Conservation (phyloP, 2,888 invertebrate genomes). For the Apamea crenata region DNA sequence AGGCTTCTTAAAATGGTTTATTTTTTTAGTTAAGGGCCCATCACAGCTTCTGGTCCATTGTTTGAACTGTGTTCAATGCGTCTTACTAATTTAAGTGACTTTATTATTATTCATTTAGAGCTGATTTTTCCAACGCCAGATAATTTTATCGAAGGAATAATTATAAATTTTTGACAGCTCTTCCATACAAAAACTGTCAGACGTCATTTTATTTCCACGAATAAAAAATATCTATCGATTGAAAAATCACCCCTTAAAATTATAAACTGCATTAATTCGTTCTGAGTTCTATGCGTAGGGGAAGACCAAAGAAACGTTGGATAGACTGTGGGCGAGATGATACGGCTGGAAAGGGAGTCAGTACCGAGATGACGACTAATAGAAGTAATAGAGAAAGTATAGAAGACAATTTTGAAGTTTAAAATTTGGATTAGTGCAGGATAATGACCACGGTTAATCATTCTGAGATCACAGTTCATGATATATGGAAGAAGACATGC, state of each 20-base stretch:
- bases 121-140: no score
- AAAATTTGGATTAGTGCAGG: background rate
- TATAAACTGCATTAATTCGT: background rate
- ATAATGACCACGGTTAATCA: background rate
- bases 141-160: no score
- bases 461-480: background rate
- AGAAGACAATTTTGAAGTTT: background rate
- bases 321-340: background rate
- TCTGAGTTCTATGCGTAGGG: background rate
- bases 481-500: no score
- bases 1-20: background rate
- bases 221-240: no score
- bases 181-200: no score
- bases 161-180: no score
- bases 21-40: background rate
- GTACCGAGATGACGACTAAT: background rate
- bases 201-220: no score
- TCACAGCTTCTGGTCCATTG: background rate
- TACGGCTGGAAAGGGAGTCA: background rate
- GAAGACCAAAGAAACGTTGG: background rate
- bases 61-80: background rate
- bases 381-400: background rate
- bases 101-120: background rate
- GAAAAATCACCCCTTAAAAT: no score
- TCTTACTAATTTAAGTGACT: background rate